Evolutionary conservation across 1,140 invertebrate genomes (phyloP).

Genomic region (Macrosteles quadrilineatus): DNA sequence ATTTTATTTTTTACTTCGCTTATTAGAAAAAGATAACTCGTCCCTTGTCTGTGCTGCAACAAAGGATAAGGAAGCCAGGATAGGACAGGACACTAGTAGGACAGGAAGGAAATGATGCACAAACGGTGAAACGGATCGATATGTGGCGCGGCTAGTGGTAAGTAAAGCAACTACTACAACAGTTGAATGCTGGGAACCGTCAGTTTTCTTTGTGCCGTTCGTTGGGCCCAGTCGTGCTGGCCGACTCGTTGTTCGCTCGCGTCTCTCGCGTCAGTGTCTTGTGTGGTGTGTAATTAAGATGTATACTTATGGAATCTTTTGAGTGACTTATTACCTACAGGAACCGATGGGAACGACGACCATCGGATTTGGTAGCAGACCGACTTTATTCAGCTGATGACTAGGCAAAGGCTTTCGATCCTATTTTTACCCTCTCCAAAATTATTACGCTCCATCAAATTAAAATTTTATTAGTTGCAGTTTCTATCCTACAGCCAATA

Average conservation of each 20-base stretch:
- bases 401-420: conserved; percentile 22
- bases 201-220: conserved; percentile 30
- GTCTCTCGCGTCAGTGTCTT: conserved; percentile 21
- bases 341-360: background rate
- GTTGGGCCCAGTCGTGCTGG: conserved; percentile 4
- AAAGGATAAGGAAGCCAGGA: too few relatives aligned
- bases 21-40: too few relatives aligned
- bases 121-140: too few relatives aligned
- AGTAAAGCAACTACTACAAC: background rate
- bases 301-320: background rate
- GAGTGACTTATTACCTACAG: conserved; percentile 6
- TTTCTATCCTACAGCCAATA: too few relatives aligned
- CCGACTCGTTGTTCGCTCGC: background rate
- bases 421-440: conserved; percentile 15
- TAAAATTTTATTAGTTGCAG: background rate
- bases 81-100: too few relatives aligned
- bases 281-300: conserved; percentile 21
- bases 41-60: too few relatives aligned
- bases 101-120: too few relatives aligned
- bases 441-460: background rate
- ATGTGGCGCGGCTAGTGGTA: background rate
- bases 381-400: conserved; percentile 19
- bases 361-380: background rate
- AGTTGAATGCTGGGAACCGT: conserved; percentile 22
- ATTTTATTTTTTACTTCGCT: too few relatives aligned